Evolutionary conservation across 2,113 vertebrate species (phyloP).

Genomic region (Cygnus buccinator): DNA sequence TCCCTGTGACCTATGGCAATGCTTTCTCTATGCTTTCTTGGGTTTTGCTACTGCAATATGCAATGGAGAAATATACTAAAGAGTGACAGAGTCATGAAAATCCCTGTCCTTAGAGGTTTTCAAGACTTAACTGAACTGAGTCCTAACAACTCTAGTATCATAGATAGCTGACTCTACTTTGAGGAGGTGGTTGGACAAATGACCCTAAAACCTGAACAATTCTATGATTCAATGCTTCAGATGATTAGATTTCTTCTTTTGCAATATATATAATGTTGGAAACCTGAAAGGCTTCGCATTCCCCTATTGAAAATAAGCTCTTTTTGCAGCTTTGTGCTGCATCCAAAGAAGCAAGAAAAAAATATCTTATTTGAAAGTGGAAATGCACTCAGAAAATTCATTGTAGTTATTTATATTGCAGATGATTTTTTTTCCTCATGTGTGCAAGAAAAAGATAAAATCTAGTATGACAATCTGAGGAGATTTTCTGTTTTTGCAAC

Average conservation of each 20-base stretch:
- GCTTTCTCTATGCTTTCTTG: not conserved
- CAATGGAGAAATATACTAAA: not conserved
- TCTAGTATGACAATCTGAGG: not conserved
- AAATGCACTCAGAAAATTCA: not conserved
- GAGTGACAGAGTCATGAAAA: not conserved
- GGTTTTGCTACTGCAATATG: not conserved
- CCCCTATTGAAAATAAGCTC: not conserved
- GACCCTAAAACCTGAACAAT: not conserved
- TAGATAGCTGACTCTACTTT: not conserved
- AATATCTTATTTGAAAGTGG: not conserved
- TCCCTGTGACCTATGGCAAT: not conserved
- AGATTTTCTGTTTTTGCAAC: not conserved
- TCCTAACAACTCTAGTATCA: not conserved
- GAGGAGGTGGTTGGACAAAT: not conserved
- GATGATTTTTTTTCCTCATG: not conserved
- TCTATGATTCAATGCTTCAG: not conserved
- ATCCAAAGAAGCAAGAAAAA: not conserved
- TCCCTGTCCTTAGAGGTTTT: not conserved
- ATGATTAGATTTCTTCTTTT: not conserved
- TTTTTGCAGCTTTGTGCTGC: not conserved
- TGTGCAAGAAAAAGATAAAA: not conserved
- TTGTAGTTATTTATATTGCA: not conserved
- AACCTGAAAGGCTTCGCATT: not conserved
- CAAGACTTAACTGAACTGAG: not conserved
- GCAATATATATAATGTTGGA: not conserved